These are phyloP conservation scores for Neelides folsomi DNA, from an alignment of 2,888 invertebrate species.

Conservation along the genomic window DNA sequence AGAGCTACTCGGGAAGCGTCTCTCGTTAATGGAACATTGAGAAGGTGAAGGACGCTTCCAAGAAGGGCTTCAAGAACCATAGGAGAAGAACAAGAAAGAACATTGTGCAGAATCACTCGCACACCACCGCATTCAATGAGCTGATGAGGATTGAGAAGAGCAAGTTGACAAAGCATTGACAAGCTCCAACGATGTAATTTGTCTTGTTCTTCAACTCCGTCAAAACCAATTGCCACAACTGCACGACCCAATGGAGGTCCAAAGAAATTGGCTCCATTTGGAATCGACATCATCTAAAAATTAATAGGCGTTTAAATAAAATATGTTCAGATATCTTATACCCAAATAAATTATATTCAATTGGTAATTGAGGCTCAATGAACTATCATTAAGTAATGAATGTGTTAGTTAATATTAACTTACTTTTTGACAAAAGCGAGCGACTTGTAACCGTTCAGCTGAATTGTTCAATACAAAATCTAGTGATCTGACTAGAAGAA, in stretches of 20 bases:
- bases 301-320: no score
- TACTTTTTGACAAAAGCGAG: conserved; percentile 65
- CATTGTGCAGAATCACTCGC: conserved; percentile 61
- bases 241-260: conserved; percentile 64
- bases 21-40: conserved; percentile 71
- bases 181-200: conserved; percentile 69
- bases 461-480: conserved; percentile 73
- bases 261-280: conserved; percentile 39
- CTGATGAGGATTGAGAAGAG: conserved; percentile 65
- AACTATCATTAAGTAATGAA: no score
- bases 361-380: no score
- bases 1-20: conserved; percentile 62
- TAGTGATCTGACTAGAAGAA: conserved; percentile 72
- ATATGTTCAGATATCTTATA: no score
- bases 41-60: conserved; percentile 67
- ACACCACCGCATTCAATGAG: conserved; percentile 73
- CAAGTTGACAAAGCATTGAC: conserved; percentile 72
- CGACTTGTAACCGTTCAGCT: conserved; percentile 72
- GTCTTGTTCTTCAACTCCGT: conserved; percentile 66
- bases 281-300: conserved; percentile 20
- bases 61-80: conserved; percentile 81
- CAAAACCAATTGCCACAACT: conserved; percentile 66
- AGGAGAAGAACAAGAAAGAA: conserved; percentile 73
- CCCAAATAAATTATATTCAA: no score
- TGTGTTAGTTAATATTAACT: no score